phyloP scores from a whole-genome alignment of 2,888 invertebrate genomes.

The Metellina segmentata region DNA sequence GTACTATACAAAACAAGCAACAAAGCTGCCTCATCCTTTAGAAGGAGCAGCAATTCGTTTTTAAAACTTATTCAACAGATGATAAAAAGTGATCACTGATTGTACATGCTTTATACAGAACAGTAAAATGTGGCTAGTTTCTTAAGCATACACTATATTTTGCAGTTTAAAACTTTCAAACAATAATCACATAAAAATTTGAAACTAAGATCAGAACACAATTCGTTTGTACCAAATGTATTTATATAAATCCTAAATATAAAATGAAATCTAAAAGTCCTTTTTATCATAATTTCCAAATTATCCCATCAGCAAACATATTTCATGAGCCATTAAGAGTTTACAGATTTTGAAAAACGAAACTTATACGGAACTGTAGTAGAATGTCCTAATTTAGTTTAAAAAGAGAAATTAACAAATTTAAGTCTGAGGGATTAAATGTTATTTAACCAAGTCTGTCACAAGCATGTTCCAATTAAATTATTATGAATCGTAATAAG shows the following conservation, averaged over 20 bases:
- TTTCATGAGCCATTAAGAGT: too few relatives aligned
- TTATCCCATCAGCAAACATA: too few relatives aligned
- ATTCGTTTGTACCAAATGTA: too few relatives aligned
- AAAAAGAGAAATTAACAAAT: background rate
- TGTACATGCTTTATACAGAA: conserved; percentile 76
- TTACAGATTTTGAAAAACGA: too few relatives aligned
- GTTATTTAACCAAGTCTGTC: background rate
- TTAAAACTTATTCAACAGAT: conserved; percentile 64
- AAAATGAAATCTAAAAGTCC: too few relatives aligned
- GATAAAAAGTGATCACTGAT: conserved; percentile 74
- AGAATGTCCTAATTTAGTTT: background rate
- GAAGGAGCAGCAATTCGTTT: conserved; percentile 46
- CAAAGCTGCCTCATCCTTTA: conserved; percentile 58
- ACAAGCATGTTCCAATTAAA: too few relatives aligned
- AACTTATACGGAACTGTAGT: too few relatives aligned
- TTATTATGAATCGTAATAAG: too few relatives aligned
- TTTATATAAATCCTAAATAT: too few relatives aligned
- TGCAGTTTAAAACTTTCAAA: background rate
- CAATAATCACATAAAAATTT: background rate
- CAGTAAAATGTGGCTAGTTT: conserved; percentile 62
- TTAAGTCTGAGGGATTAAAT: background rate
- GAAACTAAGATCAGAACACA: background rate
- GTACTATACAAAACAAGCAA: conserved; percentile 69
- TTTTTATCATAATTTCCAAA: too few relatives aligned
- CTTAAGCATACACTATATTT: conserved; percentile 38